A percentile compares a stretch with the other conserved stretches of the same genome.
These are phyloP conservation scores for Microtus pennsylvanicus DNA, from an alignment of 2,113 vertebrate species.

Conservation along the genomic window DNA sequence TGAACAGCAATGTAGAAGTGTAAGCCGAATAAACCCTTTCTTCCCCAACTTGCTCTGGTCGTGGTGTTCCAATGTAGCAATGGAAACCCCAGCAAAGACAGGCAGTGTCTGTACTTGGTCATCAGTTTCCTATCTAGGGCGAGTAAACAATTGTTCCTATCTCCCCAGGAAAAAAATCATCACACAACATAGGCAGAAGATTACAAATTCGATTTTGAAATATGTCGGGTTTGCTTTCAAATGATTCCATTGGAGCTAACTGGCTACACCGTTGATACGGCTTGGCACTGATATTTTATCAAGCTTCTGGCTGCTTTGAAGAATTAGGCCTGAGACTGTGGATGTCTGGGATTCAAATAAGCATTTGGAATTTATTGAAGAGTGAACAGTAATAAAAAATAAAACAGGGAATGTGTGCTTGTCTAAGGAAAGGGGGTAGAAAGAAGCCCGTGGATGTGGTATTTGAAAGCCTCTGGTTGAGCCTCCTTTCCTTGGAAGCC, in stretches of 20 bases:
- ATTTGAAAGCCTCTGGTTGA: neutral
- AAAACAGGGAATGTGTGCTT: neutral
- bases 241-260: neutral
- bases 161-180: neutral
- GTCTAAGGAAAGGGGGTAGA: neutral
- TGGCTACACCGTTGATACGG: neutral
- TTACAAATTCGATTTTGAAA: neutral
- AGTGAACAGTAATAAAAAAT: neutral
- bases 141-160: neutral
- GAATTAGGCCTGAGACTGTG: neutral
- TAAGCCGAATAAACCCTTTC: neutral
- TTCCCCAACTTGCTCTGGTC: neutral
- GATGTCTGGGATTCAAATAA: neutral
- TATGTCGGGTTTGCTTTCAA: neutral
- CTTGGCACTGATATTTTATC: neutral
- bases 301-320: conserved; percentile 25
- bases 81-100: neutral
- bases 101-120: too few species aligned
- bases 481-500: neutral
- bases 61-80: neutral
- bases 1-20: neutral
- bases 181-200: neutral
- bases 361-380: neutral
- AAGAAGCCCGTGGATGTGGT: neutral
- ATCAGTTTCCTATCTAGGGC: neutral